Percentiles rank a stretch among this genome's conserved stretches.
These are phyloP conservation scores for Lumbricus terrestris DNA, from an alignment of 2,888 invertebrate genomes.

Conservation along the genomic window DNA sequence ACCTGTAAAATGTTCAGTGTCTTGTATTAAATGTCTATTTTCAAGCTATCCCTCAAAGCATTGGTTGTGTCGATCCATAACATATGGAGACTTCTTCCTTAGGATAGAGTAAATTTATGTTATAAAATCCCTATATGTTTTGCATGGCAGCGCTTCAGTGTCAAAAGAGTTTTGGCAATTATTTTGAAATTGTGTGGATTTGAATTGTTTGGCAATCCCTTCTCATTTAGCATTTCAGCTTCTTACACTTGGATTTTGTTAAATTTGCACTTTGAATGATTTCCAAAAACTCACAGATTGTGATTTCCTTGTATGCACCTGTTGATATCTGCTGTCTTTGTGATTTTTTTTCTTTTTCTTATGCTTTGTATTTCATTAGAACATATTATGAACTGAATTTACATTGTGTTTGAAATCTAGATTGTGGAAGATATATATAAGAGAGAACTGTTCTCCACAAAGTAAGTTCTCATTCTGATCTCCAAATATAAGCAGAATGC, in stretches of 20 bases:
- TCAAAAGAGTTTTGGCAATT: background rate
- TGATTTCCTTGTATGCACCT: background rate
- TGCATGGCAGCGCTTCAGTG: no score
- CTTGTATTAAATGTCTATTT: no score
- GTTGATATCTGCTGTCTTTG: background rate
- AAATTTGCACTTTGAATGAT: background rate
- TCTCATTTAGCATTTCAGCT: no score
- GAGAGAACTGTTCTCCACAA: constrained; percentile 80
- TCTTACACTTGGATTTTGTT: background rate
- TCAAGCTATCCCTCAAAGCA: background rate
- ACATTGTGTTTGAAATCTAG: constrained; percentile 38
- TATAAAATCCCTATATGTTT: background rate
- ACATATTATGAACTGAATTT: background rate
- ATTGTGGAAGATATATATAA: constrained; percentile 85
- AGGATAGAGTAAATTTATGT: background rate
- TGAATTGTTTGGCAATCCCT: background rate
- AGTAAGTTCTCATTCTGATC: constrained; percentile 62
- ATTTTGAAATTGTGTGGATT: background rate
- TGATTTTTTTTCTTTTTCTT: background rate
- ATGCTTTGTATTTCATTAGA: background rate
- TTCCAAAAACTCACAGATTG: background rate
- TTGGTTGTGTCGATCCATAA: background rate
- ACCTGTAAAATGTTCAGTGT: no score
- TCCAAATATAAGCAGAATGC: background rate
- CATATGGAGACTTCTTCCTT: background rate